Evolutionary conservation across 2,797 vertebrate species (phyloP).

Genomic region (Selene dorsalis): DNA sequence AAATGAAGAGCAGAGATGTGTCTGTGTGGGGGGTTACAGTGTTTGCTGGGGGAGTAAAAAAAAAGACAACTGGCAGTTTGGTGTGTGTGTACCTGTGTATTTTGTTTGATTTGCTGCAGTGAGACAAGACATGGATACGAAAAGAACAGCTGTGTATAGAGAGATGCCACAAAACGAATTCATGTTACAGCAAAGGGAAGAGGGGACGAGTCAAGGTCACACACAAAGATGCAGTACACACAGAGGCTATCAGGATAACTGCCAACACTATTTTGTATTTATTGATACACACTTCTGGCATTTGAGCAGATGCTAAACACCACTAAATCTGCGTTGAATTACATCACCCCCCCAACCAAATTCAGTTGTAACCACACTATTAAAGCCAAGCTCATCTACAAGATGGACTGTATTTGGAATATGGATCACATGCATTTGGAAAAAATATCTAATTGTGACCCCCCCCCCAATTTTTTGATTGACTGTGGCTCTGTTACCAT

Average conservation of each 20-base stretch:
- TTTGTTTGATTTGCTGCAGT: slow-evolving; percentile 61
- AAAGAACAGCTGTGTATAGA: slow-evolving; percentile 42
- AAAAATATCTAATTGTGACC: not conserved
- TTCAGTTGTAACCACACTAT: not conserved
- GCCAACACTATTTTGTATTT: not conserved
- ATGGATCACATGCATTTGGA: not conserved
- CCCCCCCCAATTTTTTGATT: not conserved
- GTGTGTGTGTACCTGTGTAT: slow-evolving; percentile 39
- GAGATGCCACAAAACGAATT: slow-evolving; percentile 47
- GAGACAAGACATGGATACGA: slow-evolving; percentile 62
- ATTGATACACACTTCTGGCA: not conserved
- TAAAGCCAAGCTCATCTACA: not conserved
- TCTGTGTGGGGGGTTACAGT: not conserved
- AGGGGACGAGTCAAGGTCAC: slow-evolving; percentile 54
- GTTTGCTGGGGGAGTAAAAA: not conserved
- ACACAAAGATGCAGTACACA: not conserved
- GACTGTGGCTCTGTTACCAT: not conserved
- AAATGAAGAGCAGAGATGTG: slow-evolving; percentile 25
- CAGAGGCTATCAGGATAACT: slow-evolving; percentile 3
- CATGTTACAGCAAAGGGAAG: slow-evolving; percentile 32
- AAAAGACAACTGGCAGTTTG: slow-evolving; percentile 13
- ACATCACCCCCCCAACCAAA: not conserved
- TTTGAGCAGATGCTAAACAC: not conserved
- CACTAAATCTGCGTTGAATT: too few species aligned
- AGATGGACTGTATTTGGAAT: not conserved